These are phyloP conservation scores for Crocodylus rhombifer DNA, from an alignment of 2,797 vertebrate species.

Conservation along the genomic window DNA sequence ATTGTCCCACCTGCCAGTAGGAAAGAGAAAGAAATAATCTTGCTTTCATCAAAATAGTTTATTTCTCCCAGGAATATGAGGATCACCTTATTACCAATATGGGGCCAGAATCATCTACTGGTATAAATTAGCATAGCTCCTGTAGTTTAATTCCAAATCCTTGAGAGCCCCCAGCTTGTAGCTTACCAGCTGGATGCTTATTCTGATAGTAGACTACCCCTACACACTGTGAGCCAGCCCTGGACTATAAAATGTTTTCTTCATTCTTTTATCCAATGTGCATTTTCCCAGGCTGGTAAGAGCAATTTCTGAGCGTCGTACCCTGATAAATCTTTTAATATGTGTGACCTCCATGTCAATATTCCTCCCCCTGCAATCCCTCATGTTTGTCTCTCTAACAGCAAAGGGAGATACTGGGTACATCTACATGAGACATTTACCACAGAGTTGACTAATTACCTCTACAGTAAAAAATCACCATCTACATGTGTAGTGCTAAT, in stretches of 20 bases:
- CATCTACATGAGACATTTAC: not conserved
- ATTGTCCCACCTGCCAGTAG: slow-evolving; percentile 78
- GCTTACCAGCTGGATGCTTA: not conserved
- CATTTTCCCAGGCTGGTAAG: not conserved
- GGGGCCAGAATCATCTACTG: not conserved
- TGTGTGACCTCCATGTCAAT: fast-evolving
- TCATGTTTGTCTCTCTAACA: fast-evolving
- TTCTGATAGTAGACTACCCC: not conserved
- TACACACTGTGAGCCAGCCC: not conserved
- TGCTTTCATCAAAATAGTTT: not conserved
- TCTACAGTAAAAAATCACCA: not conserved
- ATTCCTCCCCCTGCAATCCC: not conserved
- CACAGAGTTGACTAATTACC: too few species aligned
- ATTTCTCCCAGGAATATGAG: not conserved
- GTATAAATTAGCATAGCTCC: not conserved
- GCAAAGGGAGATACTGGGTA: not conserved
- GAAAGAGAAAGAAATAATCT: not conserved
- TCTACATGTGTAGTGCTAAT: too few species aligned
- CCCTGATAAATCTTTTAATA: too few species aligned
- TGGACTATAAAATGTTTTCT: not conserved
- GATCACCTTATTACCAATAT: not conserved
- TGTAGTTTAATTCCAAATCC: not conserved
- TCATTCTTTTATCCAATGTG: not conserved
- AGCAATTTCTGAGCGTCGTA: not conserved
- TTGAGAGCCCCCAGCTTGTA: not conserved